These are phyloP conservation scores for Lontra canadensis DNA, from an alignment of 2,113 vertebrate species.

Conservation along the genomic window DNA sequence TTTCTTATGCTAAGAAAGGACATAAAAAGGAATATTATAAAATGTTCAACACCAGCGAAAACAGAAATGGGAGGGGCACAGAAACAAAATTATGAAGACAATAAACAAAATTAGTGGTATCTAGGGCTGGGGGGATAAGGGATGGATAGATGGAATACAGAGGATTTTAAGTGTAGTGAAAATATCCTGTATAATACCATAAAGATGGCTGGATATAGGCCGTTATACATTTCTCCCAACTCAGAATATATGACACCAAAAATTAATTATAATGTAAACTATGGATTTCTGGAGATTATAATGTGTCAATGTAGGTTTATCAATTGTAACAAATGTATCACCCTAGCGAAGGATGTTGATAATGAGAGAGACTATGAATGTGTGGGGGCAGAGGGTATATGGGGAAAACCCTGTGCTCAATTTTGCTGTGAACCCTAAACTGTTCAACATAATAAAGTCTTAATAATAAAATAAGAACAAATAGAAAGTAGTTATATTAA, in stretches of 20 bases:
- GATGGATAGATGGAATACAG: background rate
- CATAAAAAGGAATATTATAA: background rate
- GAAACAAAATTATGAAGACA: background rate
- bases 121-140: fast-evolving
- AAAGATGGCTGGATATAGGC: background rate
- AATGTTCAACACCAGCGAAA: background rate
- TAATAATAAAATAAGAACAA: background rate
- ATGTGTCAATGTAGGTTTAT: background rate
- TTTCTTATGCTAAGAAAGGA: background rate
- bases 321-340: background rate
- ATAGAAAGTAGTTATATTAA: background rate
- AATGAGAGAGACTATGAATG: background rate
- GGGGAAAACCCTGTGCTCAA: background rate
- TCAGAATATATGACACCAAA: background rate
- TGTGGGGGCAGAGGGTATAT: background rate
- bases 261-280: background rate
- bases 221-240: background rate
- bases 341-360: background rate
- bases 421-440: background rate
- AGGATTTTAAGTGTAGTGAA: background rate
- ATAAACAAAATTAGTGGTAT: background rate
- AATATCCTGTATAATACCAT: background rate
- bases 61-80: background rate
- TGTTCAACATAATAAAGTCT: background rate
- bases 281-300: background rate